Base-by-base conservation (phyloP, 2,888 invertebrate species). In the Halictus ligatus region DNA sequence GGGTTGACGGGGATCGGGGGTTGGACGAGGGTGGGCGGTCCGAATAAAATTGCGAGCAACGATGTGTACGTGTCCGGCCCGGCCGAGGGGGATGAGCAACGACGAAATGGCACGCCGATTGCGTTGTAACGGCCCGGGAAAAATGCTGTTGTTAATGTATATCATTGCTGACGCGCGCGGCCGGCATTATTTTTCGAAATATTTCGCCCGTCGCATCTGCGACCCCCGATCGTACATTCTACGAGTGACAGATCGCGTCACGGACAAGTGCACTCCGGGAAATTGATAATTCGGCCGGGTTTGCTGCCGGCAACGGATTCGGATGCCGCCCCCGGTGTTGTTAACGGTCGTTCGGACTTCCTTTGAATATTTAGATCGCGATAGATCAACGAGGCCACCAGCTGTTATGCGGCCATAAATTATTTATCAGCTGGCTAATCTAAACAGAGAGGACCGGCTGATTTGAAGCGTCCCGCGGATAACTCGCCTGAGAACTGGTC, bases 11-110 rank as follows among this genome's bases (percentile, higher is more conserved):
- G 10, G 40, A 1, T 0, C 21, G 40, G 18, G 69, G 10, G 69
- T n/a, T 10, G 40, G 69, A 21, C 50, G 54, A 50, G 67, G 25
- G 7, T 25, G 35, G 69, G 12, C 67, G 72, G 46, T 13, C 60
- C 58, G 81, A 81, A 78, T 86, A 86, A 86, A 86, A 86, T 86
- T 76, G 86, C 86, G 69, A 75, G 67, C 81, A 86, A 86, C 81
- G 78, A 64, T 85, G 85, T 81, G 86, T 78, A 78, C 78, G 84
- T 85, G 75, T 71, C 50, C 74, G 58, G 73, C 25, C 1, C 5
- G 7, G 48, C 67, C 21, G 54, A 18, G 35, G 50, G 67, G 83
- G 43, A 72, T 35, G 78, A 60, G 74, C 69, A 58, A 81, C 71
- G 84, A 80, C 74, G 80, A 81, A 86, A 81, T 74, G 75, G 76